These are phyloP conservation scores for Synanthedon andrenaeformis DNA, from an alignment of 2,888 invertebrate genomes.

Conservation along the genomic window DNA sequence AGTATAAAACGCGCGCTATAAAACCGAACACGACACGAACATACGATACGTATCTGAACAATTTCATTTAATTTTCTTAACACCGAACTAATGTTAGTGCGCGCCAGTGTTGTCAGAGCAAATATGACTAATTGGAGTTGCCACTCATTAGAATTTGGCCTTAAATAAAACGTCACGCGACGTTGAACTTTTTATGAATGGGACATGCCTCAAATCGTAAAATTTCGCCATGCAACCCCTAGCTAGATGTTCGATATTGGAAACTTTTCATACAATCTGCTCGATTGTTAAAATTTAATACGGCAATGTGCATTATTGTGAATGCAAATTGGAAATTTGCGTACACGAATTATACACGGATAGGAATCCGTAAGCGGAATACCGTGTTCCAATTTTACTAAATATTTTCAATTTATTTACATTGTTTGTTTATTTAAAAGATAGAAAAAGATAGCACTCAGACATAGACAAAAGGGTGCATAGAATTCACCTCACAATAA, in stretches of 20 bases:
- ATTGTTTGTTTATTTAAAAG: too few relatives aligned
- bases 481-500: too few relatives aligned
- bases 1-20: neutral
- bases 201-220: slow-evolving; percentile 7
- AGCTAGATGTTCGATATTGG: neutral
- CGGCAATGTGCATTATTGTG: neutral
- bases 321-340: too few relatives aligned
- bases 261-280: neutral
- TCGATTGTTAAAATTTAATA: neutral
- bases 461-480: too few relatives aligned
- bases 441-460: too few relatives aligned
- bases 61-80: slow-evolving; percentile 45
- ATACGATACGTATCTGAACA: slow-evolving; percentile 20
- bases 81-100: slow-evolving; percentile 17
- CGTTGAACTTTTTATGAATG: slow-evolving; percentile 9
- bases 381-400: too few relatives aligned
- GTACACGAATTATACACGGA: too few relatives aligned
- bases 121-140: slow-evolving; percentile 44
- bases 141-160: slow-evolving; percentile 26
- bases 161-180: slow-evolving; percentile 31
- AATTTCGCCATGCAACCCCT: slow-evolving; percentile 3
- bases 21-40: slow-evolving; percentile 2
- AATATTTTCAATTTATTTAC: too few relatives aligned
- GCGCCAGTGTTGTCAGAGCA: slow-evolving; percentile 20
- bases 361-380: too few relatives aligned